Base-by-base conservation (phyloP, 2,113 vertebrate genomes). In the Sphaerodactylus townsendi region DNA sequence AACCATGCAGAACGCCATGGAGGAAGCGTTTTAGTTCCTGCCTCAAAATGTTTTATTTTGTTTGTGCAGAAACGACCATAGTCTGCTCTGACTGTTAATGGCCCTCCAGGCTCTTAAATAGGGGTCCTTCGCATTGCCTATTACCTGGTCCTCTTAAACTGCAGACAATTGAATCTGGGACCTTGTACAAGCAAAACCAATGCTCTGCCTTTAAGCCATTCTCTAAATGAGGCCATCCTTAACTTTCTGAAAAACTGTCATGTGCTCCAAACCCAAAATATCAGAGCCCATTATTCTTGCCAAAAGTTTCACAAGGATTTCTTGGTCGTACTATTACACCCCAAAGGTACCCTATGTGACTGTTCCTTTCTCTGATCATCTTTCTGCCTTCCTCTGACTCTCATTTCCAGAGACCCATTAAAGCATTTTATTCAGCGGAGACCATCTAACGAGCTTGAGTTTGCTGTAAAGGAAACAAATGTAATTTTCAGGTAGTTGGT, bases 361-460 rank as follows among this genome's bases (percentile, higher is more conserved):
- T 25, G 7, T 39, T 37, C 10, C 33, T 37, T 35, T 68, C 25
- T 5, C 14, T 15, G 21, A n/a, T 69, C 48, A 33, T 28, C 10
- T 8, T 23, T 3, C 37, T 1, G 35, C 1, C 74, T 25, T 21
- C 35, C 75, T 14, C 56, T 41, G 56, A 7, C 50, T 74, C 70
- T 35, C 71, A 74, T 82, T 65, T 17, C 23, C 28, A n/a, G 39
- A 72, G 41, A 23, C 48, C 53, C 53, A 85, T 79, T 79, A 56
- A 79, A 37, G 56, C 56, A 35, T 64, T 33, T 79, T 73, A 48
- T 85, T 79, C 83, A 64, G 68, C 33, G 35, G 76, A 66, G 66
- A 73, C 33, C 7, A 9, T 11, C 77, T 79, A 79, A 85, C 30
- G n/a, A 79, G 41, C 41, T 15, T 44, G 39, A 53, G 41, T 23